Evolutionary conservation across 1,140 invertebrate genomes (phyloP), one percentile per base, ranked within the genome.

Genomic region (Brachionus koreanus): DNA sequence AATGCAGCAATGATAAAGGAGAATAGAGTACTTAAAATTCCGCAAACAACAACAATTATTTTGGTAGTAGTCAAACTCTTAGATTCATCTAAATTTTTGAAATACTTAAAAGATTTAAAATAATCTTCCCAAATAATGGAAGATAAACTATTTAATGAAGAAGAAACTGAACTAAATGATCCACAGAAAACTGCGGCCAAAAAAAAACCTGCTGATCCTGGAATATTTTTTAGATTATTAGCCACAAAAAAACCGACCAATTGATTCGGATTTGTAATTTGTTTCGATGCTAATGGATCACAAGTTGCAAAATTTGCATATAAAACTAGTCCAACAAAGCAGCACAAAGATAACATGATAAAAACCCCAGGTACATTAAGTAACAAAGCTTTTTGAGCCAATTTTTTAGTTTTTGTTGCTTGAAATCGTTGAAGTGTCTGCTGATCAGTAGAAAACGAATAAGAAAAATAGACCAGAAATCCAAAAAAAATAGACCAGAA

Each of bases 61-160:
- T 76, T 76, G 12, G 49, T 76, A 2, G 25, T 35, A 25, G 25
- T 52, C 9, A 76, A 13, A 7, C 49, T 76, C n/a, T 52, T 76
- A 23, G 42, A 49, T 52, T 52, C 49, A 2, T 25, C 46, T 52
- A 76, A 76, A 76, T 52, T 43, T 72, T 72, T 33, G 16, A 72
- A 72, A 72, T 72, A 72, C 10, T 72, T 39, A 76, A 76, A 83
- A 5, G 85, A 84, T 81, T 87, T 86, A 0, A 88, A 75, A 33
- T 95, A 94, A 86, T 95, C 94, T 86, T 95, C 94, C 91, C 94
- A 95, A 6, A 93, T 93, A 0, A 95, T 93, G 0, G 94, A 94
- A 0, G 94, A 92, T 52, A 95, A 85, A 0, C 94, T 94, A 85
- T 95, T 95, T 2, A 95, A 88, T 86, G 93, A 94, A 0, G 94